Conservation (phyloP, 2,888 invertebrate species). For the Ommatoiulus sabulosus region DNA sequence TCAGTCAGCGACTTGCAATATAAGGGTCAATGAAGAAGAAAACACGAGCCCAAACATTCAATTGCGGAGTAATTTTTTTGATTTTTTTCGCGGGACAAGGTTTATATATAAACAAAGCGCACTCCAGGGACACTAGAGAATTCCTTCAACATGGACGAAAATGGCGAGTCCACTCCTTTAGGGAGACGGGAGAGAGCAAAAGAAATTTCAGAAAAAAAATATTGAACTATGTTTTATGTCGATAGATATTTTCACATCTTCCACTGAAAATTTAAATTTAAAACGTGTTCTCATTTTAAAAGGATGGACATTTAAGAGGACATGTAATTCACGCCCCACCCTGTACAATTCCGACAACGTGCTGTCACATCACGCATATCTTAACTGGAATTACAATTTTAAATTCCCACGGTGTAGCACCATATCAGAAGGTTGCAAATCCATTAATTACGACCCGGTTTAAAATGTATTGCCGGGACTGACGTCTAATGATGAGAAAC, state of each 20-base stretch:
- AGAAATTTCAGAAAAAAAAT: too few species aligned
- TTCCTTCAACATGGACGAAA: background rate
- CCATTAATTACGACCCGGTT: background rate
- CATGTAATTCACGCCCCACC: background rate
- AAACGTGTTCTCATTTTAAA: too few species aligned
- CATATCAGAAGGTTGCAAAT: background rate
- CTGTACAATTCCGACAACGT: background rate
- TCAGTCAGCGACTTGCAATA: constrained; percentile 36
- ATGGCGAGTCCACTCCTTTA: background rate
- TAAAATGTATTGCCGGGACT: background rate
- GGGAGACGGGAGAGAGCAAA: too few species aligned
- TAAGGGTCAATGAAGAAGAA: constrained; percentile 42
- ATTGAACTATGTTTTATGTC: too few species aligned
- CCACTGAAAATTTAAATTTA: too few species aligned
- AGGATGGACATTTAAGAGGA: too few species aligned
- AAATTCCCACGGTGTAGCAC: background rate
- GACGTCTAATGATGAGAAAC: constrained; percentile 18
- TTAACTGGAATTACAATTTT: background rate
- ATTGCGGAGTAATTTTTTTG: constrained; percentile 38
- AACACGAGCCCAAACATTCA: constrained; percentile 36
- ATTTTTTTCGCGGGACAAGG: constrained; percentile 11
- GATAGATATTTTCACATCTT: too few species aligned
- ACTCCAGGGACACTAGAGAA: background rate
- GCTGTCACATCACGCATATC: background rate
- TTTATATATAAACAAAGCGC: background rate